These are phyloP conservation scores for Pseudorhombus dupliciocellatus DNA, from an alignment of 2,113 vertebrate genomes.

Conservation along the genomic window DNA sequence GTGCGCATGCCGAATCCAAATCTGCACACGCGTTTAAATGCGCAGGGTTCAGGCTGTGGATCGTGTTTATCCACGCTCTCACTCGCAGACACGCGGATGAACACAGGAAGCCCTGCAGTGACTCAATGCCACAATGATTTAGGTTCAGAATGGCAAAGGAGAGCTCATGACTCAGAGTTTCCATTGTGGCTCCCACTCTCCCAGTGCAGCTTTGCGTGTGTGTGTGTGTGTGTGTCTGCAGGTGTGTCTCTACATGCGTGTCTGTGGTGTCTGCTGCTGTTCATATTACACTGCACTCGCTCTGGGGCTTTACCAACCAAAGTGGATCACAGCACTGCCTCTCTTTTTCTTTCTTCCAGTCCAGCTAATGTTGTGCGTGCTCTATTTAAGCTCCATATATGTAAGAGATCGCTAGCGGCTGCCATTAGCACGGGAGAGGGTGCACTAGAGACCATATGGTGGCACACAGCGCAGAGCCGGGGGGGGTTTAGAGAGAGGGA, in stretches of 20 bases:
- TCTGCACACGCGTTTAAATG: slow-evolving; percentile 15
- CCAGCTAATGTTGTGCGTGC: slow-evolving; percentile 26
- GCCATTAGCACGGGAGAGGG: slow-evolving; percentile 14
- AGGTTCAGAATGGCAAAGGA: slow-evolving; percentile 75
- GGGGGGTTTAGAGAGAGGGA: slow-evolving; percentile 22
- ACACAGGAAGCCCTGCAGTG: slow-evolving; percentile 76
- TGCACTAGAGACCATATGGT: slow-evolving; percentile 45
- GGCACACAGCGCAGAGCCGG: slow-evolving; percentile 13
- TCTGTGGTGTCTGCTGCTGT: slow-evolving; percentile 46
- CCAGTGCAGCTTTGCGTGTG: slow-evolving; percentile 48
- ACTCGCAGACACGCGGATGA: slow-evolving; percentile 55
- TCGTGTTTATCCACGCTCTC: slow-evolving; percentile 36
- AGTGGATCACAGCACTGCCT: slow-evolving; percentile 44
- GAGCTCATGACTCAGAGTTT: slow-evolving; percentile 79
- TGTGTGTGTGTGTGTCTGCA: slow-evolving; percentile 32
- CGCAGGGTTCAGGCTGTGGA: slow-evolving; percentile 1
- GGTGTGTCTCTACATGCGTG: slow-evolving; percentile 45
- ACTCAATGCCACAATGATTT: slow-evolving; percentile 80
- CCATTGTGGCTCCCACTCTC: slow-evolving; percentile 76
- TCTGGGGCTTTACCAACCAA: slow-evolving; percentile 48
- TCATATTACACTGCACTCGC: slow-evolving; percentile 53
- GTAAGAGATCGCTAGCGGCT: slow-evolving; percentile 33
- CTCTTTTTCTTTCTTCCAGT: slow-evolving; percentile 22
- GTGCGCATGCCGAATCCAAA: neutral
- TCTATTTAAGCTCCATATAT: slow-evolving; percentile 44